Percentiles rank a stretch among this genome's conserved stretches.
Evolutionary conservation across 2,888 invertebrate species (phyloP).

Genomic region (Caenorhabditis angaria): DNA sequence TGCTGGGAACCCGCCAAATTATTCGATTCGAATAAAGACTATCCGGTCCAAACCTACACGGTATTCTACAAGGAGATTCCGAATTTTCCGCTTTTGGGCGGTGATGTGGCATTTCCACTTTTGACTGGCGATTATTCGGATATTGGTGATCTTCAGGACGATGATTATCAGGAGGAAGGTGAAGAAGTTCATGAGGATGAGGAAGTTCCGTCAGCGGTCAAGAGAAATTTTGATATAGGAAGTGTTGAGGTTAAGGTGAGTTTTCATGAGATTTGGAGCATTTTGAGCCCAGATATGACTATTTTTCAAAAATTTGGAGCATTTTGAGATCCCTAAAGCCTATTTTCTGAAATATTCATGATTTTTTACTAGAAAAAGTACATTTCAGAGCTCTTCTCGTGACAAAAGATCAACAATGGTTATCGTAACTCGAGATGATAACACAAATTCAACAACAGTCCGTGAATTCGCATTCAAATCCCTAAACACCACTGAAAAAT

Average conservation of each 20-base stretch:
- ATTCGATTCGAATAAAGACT: constrained; percentile 46
- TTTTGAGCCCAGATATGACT: too few species aligned
- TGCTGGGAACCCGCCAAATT: constrained; percentile 54
- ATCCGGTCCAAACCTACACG: constrained; percentile 59
- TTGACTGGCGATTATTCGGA: constrained; percentile 57
- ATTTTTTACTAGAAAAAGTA: neutral
- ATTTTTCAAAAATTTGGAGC: too few species aligned
- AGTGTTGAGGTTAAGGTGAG: neutral
- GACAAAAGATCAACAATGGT: constrained; percentile 45
- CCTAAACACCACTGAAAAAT: constrained; percentile 78
- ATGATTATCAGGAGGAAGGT: constrained; percentile 50
- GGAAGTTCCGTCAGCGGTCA: constrained; percentile 10
- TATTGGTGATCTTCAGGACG: constrained; percentile 46
- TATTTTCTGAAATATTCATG: neutral
- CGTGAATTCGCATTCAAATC: constrained; percentile 56
- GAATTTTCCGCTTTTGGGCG: constrained; percentile 57
- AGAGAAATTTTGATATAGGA: constrained; percentile 18
- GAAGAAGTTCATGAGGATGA: constrained; percentile 38
- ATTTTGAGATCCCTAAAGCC: neutral
- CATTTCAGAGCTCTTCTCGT: neutral
- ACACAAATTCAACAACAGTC: constrained; percentile 53
- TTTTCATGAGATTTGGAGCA: too few species aligned
- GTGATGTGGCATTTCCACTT: constrained; percentile 48
- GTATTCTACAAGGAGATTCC: constrained; percentile 64
- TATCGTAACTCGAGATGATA: constrained; percentile 55